Evolutionary conservation across 2,888 invertebrate species (phyloP), one percentile per base, ranked within the genome.

Genomic region (Eupithecia subfuscata): DNA sequence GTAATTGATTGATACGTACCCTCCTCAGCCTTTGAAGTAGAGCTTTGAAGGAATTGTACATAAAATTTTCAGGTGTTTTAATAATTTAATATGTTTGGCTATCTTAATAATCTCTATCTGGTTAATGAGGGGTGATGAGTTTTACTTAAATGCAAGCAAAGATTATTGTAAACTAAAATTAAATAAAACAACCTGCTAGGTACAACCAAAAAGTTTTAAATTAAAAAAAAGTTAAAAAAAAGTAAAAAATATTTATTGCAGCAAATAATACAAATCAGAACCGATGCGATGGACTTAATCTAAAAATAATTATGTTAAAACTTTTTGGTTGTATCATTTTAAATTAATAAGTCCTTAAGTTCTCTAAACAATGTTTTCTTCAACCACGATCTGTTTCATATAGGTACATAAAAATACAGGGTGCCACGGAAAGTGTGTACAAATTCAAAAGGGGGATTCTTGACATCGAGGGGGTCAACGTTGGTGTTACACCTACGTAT

Each of bases 1-100:
- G 89, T 93, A 94, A 94, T 94, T 92, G 94, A 95, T 95, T 93
- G 93, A 94, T 94, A 91, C 87, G 88, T 92, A 89, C 89, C 73
- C 88, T 85, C 85, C 85, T 85, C 83, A 77, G 82, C 81, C 81
- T 82, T 82, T 82, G 78, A 82, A 73, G 73, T 45, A 70, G n/a
- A 68, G 14, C 67, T 68, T 68, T 68, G 43, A 45, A 67, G 43
- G 43, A 68, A 68, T 43, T 68, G 22, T 68, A 25, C 68, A 22
- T 68, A 8, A 1, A 43, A 68, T 40, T 34, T 64, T 16, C 25
- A 45, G 43, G 2, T 68, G 2, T 68, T 40, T 67, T 40, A 40
- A 67, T 67, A 67, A 12, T 22, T 67, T 37, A 40, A 3, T 22
- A 67, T n/a, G 25, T 22, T 45, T n/a, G 25, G 6, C 2, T 68